Conservation (phyloP, 2,888 invertebrate species). For the Eupeodes luniger region DNA sequence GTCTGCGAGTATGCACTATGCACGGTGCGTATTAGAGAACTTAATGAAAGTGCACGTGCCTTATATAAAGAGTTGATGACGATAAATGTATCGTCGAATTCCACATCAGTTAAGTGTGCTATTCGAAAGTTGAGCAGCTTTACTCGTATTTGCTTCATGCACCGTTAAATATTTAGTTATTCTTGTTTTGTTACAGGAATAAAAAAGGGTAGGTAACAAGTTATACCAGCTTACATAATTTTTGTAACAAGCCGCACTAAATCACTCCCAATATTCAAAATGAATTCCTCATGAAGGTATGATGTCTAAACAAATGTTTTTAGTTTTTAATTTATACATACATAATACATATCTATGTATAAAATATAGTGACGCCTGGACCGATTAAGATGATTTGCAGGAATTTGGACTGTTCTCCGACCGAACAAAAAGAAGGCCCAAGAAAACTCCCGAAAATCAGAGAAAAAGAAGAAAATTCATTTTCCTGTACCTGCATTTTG, state of each 20-base stretch:
- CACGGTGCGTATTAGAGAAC: slow-evolving; percentile 42
- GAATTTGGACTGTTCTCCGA: too few relatives aligned
- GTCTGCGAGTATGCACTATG: neutral
- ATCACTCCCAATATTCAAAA: neutral
- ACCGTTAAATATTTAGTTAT: slow-evolving; percentile 45
- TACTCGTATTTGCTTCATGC: slow-evolving; percentile 20
- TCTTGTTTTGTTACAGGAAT: slow-evolving; percentile 14
- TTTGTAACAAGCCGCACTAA: neutral
- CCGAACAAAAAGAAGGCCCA: too few relatives aligned
- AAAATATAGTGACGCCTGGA: too few relatives aligned
- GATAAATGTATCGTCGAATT: slow-evolving; percentile 42
- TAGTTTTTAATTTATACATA: too few relatives aligned
- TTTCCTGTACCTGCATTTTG: too few relatives aligned
- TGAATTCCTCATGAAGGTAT: too few relatives aligned
- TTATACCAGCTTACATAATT: neutral
- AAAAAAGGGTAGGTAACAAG: slow-evolving; percentile 25
- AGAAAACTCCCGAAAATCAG: too few relatives aligned
- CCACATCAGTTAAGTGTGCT: slow-evolving; percentile 51
- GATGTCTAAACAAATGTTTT: too few relatives aligned
- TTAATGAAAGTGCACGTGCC: slow-evolving; percentile 65
- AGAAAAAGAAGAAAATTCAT: too few relatives aligned
- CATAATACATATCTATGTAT: too few relatives aligned
- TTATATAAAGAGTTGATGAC: slow-evolving; percentile 38
- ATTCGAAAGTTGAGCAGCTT: slow-evolving; percentile 26
- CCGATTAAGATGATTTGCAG: too few relatives aligned